Base-by-base conservation (phyloP, 2,888 invertebrate genomes). In the Drosophila emarginata region DNA sequence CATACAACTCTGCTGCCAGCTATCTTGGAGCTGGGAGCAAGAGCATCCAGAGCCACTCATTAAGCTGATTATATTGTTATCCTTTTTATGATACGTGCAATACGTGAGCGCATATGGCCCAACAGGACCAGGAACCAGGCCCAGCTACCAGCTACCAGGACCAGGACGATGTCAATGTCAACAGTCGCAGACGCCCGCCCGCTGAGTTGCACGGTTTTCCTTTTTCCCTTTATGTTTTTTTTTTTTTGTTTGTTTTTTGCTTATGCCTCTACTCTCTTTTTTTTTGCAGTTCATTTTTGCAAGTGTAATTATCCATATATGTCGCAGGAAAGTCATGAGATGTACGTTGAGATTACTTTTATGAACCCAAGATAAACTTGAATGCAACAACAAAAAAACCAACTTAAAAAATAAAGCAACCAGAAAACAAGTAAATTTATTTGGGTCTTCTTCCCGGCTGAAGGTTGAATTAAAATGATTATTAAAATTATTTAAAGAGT, bases 11-110 rank as follows among this genome's bases (percentile, higher is more conserved):
- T 37, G 37, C 37, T 64, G 37, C 37, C 67, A 67, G 36, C 50
- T 5, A 26, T 4, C 26, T 54, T 28, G 66, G 14, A 72, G 54
- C 28, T 40, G 62, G 59, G 21, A 57, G 21, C 58, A 51, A 11
- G 67, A 50, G 59, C 70, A 54, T 64, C 76, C 78, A 83, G 82
- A 81, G 84, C 84, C 84, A 89, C 89, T 89, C 89, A 89, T 89
- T 89, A 89, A 89, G 89, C 89, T 89, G 89, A 89, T 89, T 89
- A 89, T 89, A 89, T 89, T 89, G 89, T 89, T 89, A 89, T 89
- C 89, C 89, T 88, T 89, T 89, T 89, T 89, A 87, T 89, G 89
- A 89, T 88, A 88, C 87, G 84, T 87, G 87, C 82, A 81, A 75
- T 79, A 86, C 80, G 82, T 78, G 85, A 79, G 80, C 76, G 75